phyloP scores from a whole-genome alignment of 2,888 invertebrate species.

The Ormyrus thymus region DNA sequence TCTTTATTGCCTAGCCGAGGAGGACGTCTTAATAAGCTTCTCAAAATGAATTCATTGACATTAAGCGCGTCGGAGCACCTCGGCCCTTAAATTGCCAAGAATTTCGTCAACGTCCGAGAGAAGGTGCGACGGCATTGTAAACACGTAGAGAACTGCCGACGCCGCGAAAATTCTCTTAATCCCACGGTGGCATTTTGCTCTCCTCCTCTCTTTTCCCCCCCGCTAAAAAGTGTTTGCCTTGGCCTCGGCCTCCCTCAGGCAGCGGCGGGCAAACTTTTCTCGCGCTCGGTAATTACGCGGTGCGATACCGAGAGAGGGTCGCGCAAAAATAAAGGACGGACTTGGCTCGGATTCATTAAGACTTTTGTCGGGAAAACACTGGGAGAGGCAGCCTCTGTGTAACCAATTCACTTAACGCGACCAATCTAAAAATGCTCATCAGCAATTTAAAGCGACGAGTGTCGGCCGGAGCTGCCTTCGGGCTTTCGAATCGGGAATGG shows the following conservation, averaged over 20 bases:
- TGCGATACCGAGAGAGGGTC: neutral
- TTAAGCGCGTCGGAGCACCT: no score
- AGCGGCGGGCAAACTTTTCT: conserved; percentile 24
- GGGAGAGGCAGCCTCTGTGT: conserved; percentile 66
- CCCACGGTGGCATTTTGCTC: conserved; percentile 3
- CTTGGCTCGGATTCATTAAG: conserved; percentile 59
- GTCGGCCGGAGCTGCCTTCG: conserved; percentile 38
- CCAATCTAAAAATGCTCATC: conserved; percentile 75
- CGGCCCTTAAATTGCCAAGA: no score
- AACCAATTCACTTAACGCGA: conserved; percentile 74
- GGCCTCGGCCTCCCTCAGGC: neutral
- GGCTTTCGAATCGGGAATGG: conserved; percentile 8
- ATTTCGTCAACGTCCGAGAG: no score
- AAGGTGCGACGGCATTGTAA: no score
- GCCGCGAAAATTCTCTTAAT: conserved; percentile 35
- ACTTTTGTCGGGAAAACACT: conserved; percentile 73
- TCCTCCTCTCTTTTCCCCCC: no score
- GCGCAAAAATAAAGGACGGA: conserved; percentile 25
- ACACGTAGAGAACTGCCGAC: neutral
- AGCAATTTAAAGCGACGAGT: conserved; percentile 73
- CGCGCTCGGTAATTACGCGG: conserved; percentile 43
- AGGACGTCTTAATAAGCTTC: no score
- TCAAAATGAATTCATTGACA: no score
- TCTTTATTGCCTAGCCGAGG: neutral
- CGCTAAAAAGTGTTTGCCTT: conserved; percentile 27